phyloP scores from a whole-genome alignment of 2,888 invertebrate species.

The Palloptera scutellata region DNA sequence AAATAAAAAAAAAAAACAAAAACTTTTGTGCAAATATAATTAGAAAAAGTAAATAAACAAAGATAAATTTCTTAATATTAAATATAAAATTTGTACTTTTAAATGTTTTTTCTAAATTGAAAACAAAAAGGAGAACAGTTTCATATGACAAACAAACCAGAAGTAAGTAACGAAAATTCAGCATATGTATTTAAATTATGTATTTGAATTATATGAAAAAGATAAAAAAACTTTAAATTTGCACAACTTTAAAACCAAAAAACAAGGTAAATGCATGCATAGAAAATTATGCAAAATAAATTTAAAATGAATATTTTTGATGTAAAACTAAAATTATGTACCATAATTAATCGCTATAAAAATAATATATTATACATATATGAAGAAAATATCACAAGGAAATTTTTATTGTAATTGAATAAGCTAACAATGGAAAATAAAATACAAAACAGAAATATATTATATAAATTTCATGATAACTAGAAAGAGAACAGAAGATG shows the following conservation, averaged over 20 bases:
- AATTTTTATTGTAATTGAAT: too few relatives aligned
- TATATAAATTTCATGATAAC: too few relatives aligned
- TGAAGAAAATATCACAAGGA: too few relatives aligned
- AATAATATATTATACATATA: neutral
- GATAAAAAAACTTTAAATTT: neutral
- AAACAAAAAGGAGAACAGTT: neutral
- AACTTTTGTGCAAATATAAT: neutral
- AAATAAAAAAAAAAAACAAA: conserved; percentile 2
- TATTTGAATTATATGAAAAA: neutral
- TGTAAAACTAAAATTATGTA: conserved; percentile 15
- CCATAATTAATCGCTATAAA: neutral
- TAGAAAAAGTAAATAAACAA: neutral
- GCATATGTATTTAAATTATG: neutral
- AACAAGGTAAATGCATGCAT: neutral
- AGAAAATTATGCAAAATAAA: conserved; percentile 4
- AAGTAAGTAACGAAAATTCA: neutral
- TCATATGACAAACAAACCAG: neutral
- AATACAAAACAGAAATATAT: too few relatives aligned
- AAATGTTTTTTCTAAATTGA: conserved; percentile 20
- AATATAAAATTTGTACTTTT: conserved; percentile 26
- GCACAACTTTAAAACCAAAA: neutral
- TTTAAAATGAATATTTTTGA: conserved; percentile 14
- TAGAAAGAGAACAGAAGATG: neutral
- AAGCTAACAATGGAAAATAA: too few relatives aligned
- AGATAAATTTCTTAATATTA: conserved; percentile 1